Conservation (phyloP, 2,888 invertebrate species). For the Latheticus oryzae region DNA sequence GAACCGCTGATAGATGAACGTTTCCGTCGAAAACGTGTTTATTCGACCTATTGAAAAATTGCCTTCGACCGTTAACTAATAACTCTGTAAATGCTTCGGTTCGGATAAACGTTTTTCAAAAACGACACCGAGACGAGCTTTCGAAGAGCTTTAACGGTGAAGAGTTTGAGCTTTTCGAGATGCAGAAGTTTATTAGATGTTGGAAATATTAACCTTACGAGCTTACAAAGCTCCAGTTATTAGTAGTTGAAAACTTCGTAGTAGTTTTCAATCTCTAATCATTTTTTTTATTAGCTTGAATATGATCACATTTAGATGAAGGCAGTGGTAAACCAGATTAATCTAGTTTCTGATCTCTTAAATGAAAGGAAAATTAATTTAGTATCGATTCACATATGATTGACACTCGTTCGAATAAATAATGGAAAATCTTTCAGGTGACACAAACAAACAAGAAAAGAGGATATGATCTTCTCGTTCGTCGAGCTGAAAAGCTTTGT, state of each 20-base stretch:
- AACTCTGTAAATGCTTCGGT: conserved; percentile 33
- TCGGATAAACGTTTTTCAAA: conserved; percentile 25
- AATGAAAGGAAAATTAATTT: conserved; percentile 39
- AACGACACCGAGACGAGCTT: too few species aligned
- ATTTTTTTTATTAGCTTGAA: too few species aligned
- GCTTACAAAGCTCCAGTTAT: too few species aligned
- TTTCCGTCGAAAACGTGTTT: conserved; percentile 60
- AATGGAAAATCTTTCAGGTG: conserved; percentile 22
- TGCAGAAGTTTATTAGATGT: too few species aligned
- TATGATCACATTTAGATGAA: too few species aligned
- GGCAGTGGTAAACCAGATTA: too few species aligned
- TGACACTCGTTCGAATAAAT: conserved; percentile 25
- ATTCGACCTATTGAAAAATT: conserved; percentile 62
- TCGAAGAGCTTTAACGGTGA: too few species aligned
- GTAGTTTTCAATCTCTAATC: too few species aligned
- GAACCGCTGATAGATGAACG: conserved; percentile 62
- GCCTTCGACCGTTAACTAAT: conserved; percentile 49
- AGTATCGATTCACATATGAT: conserved; percentile 8
- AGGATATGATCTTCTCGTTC: conserved; percentile 15
- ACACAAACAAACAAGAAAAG: conserved; percentile 14
- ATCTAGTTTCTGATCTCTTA: conserved; percentile 38
- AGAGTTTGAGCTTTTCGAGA: too few species aligned
- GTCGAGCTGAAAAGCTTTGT: conserved; percentile 27
- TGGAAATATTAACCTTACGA: too few species aligned
- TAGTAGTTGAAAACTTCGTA: too few species aligned